Evolutionary conservation across 2,888 invertebrate genomes (phyloP).

Genomic region (Xiphydria camelus): DNA sequence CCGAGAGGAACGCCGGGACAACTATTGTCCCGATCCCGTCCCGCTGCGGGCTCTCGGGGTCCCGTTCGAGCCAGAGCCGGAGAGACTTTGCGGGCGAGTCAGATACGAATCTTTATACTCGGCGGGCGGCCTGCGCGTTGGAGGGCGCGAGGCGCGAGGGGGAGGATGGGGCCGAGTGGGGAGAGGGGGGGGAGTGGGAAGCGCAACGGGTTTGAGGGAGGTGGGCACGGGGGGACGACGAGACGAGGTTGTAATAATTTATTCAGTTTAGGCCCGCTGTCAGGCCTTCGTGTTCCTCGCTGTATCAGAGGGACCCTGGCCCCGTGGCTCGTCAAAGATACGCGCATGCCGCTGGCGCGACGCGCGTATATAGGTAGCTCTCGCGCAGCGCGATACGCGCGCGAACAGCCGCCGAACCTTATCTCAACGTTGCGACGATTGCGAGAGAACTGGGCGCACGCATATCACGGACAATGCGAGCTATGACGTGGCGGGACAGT

Average conservation of each 20-base stretch:
- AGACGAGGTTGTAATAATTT: conserved; percentile 47
- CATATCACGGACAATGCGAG: too few relatives aligned
- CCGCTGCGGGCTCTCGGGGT: conserved; percentile 49
- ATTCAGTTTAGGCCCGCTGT: conserved; percentile 49
- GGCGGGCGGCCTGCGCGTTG: conserved; percentile 30
- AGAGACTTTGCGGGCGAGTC: conserved; percentile 38
- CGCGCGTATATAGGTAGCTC: too few relatives aligned
- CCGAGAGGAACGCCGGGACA: conserved; percentile 23
- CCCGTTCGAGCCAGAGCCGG: conserved; percentile 46
- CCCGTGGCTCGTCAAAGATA: conserved; percentile 16
- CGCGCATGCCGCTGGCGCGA: conserved; percentile 20
- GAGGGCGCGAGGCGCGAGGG: not conserved
- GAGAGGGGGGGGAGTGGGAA: conserved; percentile 7
- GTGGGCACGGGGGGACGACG: conserved; percentile 28
- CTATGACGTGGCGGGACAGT: too few relatives aligned
- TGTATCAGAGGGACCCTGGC: conserved; percentile 10
- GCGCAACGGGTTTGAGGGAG: conserved; percentile 21
- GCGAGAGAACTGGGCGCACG: too few relatives aligned
- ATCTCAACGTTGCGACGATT: too few relatives aligned
- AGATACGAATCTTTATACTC: conserved; percentile 50
- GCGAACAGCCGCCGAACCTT: too few relatives aligned
- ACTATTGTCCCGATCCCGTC: conserved; percentile 48
- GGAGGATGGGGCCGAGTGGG: not conserved
- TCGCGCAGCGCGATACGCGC: conserved; percentile 8
- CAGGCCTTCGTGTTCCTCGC: conserved; percentile 16